Base-by-base conservation (phyloP, 2,113 vertebrate species). In the Epinephelus moara region DNA sequence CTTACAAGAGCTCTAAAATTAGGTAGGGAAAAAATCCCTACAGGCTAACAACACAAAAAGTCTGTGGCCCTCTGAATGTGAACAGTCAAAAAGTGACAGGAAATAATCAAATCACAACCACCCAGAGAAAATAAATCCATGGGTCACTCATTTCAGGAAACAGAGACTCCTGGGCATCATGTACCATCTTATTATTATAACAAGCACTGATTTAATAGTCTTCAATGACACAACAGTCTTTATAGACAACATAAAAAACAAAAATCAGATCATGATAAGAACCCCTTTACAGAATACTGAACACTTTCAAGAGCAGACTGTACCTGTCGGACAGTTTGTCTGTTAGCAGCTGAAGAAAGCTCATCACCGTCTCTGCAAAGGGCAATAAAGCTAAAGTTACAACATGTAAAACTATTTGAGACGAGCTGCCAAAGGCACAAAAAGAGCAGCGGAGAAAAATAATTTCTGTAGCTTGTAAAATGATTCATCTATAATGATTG, bases 311-410 rank as follows among this genome's bases (percentile, higher is more conserved):
- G 14, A 71, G 52, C 11, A 50, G 56, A 69, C 42, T 42, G 18
- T 92, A 99, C 98, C 96, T 97, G 92, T 97, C 95, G 53, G 94
- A 94, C 73, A 99, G 95, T 85, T 95, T 97, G 78, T 97, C 96
- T 67, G 98, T 99, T 77, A 99, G 94, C 83, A 97, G 94, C 91
- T 97, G 95, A 61, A 99, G 96, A 91, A 99, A 99, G 55, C 94
- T 94, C 94, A 96, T 97, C 85, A 99, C 98, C 1, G 93, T 97
- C 87, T 99, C 98, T 99, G 93, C 78, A 70, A 91, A 72, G n/a
- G 9, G 71, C 50, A 55, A 21, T 45, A 68, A 72, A 72, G n/a
- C 47, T 6, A 23, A 62, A 50, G 19, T 55, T 30, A 47, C 18
- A 67, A 6, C 10, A 42, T n/a, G 33, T 56, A 17, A 49, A 64